A percentile compares a stretch with the other conserved stretches of the same genome.
Evolutionary conservation across 2,113 vertebrate species (phyloP).

Genomic region (Uria lomvia): DNA sequence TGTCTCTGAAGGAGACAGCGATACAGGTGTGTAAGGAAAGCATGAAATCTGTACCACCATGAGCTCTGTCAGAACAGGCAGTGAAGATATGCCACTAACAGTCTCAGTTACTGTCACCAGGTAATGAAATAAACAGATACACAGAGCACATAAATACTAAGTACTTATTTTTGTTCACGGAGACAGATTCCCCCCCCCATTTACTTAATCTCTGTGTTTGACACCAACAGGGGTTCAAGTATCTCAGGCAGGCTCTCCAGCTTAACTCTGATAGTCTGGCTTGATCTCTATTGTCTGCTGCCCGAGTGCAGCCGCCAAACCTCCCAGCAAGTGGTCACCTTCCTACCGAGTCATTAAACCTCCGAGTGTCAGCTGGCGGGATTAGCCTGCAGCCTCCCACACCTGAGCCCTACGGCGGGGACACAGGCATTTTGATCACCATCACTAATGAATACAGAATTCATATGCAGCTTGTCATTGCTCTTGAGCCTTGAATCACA

Average conservation of each 20-base stretch:
- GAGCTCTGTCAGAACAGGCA: background rate
- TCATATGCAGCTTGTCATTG: slow-evolving; percentile 77
- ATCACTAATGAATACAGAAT: slow-evolving; percentile 75
- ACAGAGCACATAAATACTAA: background rate
- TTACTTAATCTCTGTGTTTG: slow-evolving; percentile 63
- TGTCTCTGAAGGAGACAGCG: background rate
- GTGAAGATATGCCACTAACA: slow-evolving; percentile 29
- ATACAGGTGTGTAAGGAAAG: background rate
- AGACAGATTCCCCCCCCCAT: background rate
- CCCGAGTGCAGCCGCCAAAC: slow-evolving; percentile 36
- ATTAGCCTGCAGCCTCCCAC: slow-evolving; percentile 71
- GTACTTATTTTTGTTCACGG: slow-evolving; percentile 14
- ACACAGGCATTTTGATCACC: slow-evolving; percentile 72
- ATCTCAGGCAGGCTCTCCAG: slow-evolving; percentile 64
- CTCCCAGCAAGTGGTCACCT: slow-evolving; percentile 73
- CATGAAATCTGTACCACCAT: background rate
- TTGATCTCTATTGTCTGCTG: slow-evolving; percentile 75
- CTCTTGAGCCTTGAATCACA: slow-evolving; percentile 42
- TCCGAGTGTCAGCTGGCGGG: slow-evolving; percentile 72
- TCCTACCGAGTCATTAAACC: slow-evolving; percentile 74
- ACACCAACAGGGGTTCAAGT: slow-evolving; percentile 64
- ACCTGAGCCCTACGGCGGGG: slow-evolving; percentile 77
- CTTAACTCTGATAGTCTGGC: slow-evolving; percentile 62
- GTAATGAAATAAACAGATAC: slow-evolving; percentile 28
- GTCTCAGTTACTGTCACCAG: background rate